Evolutionary conservation across 2,797 vertebrate species (phyloP).

Genomic region (Schizopygopsis pylzovi): DNA sequence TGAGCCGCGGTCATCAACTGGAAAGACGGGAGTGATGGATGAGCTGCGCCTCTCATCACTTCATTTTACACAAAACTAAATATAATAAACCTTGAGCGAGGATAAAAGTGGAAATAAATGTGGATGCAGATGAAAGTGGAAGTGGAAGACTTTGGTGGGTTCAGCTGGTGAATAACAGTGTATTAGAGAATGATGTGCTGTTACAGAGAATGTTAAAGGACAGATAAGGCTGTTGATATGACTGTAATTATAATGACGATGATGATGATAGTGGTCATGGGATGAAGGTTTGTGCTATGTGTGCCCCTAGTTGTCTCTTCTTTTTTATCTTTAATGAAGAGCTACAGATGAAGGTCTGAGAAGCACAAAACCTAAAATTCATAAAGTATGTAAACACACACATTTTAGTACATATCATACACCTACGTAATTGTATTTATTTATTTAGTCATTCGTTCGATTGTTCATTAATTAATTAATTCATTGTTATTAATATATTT

Average conservation of each 20-base stretch:
- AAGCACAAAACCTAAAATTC: not conserved
- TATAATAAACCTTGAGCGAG: not conserved
- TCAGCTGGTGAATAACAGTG: not conserved
- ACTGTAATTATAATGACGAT: too few relatives aligned
- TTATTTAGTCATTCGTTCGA: too few relatives aligned
- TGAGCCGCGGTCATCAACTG: constrained; percentile 45
- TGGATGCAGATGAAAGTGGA: not conserved
- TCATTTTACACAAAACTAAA: constrained; percentile 21
- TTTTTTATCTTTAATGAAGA: constrained; percentile 27
- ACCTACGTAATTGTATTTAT: too few relatives aligned
- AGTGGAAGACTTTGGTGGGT: not conserved
- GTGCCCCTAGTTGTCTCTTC: constrained; percentile 73
- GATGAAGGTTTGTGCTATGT: constrained; percentile 48
- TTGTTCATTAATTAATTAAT: too few relatives aligned
- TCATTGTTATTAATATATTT: too few relatives aligned
- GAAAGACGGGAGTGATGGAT: constrained; percentile 51
- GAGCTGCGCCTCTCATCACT: constrained; percentile 34
- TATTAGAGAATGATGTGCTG: not conserved
- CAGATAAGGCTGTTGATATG: not conserved
- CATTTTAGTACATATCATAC: too few relatives aligned
- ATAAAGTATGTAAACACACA: not conserved
- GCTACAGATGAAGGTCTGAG: not conserved
- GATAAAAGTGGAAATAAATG: not conserved
- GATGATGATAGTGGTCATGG: constrained; percentile 57
- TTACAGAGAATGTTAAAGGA: not conserved